phyloP scores from a whole-genome alignment of 2,888 invertebrate species.

The Acronicta leporina region DNA sequence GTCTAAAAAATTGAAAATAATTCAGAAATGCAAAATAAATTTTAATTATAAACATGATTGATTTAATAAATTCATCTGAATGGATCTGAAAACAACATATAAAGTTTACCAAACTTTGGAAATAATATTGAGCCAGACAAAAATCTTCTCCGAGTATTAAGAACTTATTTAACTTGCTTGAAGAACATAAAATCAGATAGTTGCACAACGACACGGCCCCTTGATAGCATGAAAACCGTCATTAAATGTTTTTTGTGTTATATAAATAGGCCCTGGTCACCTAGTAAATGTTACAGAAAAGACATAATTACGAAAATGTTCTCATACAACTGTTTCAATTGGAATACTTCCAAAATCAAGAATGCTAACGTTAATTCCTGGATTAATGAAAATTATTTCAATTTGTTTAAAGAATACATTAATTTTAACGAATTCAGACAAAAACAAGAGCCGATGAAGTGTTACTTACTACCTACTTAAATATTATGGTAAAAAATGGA shows the following conservation, averaged over 20 bases:
- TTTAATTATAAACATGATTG: not conserved
- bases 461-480: too few species aligned
- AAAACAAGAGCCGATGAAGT: conserved; percentile 26
- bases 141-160: too few species aligned
- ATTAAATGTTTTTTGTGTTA: conserved; percentile 66
- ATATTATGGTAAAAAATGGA: too few species aligned
- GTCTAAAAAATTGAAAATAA: not conserved
- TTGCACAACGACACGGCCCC: conserved; percentile 37
- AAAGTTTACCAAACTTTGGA: not conserved
- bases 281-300: conserved; percentile 77
- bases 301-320: conserved; percentile 82
- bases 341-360: conserved; percentile 83
- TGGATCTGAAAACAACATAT: not conserved
- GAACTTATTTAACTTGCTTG: not conserved
- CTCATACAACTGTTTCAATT: conserved; percentile 79
- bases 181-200: conserved; percentile 36
- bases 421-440: conserved; percentile 56
- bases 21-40: too few species aligned
- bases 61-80: not conserved
- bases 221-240: conserved; percentile 62
- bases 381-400: conserved; percentile 80
- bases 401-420: conserved; percentile 60
- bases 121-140: not conserved
- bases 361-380: conserved; percentile 79
- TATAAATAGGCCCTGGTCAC: conserved; percentile 78